Evolutionary conservation across 2,797 vertebrate genomes (phyloP).

Genomic region (Channallabes apus): DNA sequence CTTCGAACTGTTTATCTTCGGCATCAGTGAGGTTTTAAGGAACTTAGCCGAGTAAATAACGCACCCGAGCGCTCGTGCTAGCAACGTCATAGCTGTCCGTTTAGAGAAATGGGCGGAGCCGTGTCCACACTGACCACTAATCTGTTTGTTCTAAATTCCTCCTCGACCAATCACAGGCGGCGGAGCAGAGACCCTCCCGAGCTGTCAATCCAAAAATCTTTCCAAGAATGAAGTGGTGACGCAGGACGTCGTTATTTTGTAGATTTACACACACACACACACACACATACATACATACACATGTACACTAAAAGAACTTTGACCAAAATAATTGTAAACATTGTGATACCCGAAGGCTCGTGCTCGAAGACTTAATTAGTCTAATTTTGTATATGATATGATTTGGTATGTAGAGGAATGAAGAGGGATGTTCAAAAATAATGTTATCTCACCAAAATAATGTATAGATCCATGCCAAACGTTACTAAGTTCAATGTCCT

Average conservation of each 20-base stretch:
- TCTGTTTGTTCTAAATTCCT: not conserved
- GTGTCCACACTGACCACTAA: not conserved
- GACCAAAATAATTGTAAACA: slow-evolving; percentile 14
- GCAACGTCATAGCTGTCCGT: not conserved
- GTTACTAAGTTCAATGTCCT: not conserved
- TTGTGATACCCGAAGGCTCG: not conserved
- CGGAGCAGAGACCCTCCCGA: not conserved
- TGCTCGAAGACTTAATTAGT: not conserved
- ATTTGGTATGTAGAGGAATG: not conserved
- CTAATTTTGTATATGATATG: not conserved
- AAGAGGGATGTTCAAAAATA: not conserved
- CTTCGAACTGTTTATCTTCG: not conserved
- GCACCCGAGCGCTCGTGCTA: not conserved
- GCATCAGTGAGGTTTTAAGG: not conserved
- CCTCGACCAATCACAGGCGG: slow-evolving; percentile 27
- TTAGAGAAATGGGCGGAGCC: not conserved
- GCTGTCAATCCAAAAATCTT: slow-evolving; percentile 4
- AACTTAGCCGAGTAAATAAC: not conserved
- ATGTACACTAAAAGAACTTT: not conserved
- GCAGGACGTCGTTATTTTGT: not conserved
- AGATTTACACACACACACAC: not conserved
- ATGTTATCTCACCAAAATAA: not conserved
- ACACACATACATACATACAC: too few species aligned
- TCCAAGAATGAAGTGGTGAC: slow-evolving; percentile 31
- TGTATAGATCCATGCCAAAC: not conserved